Conservation (phyloP, 2,113 vertebrate species). For the Anolis carolinensis region DNA sequence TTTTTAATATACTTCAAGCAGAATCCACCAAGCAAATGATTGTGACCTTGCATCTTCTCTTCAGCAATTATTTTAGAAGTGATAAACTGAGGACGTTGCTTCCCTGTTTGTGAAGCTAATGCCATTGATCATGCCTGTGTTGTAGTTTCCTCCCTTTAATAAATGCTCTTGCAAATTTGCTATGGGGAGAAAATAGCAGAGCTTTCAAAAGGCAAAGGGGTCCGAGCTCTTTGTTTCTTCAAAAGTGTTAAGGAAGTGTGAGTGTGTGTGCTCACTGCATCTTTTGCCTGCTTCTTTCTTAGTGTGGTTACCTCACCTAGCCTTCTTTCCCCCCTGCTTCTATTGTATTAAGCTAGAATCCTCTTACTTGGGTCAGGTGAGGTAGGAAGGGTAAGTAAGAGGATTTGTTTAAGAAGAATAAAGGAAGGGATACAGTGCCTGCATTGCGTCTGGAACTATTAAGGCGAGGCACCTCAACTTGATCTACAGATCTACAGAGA, state of each 20-base stretch:
- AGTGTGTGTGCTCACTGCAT: background rate
- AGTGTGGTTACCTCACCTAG: background rate
- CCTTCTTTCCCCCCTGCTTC: background rate
- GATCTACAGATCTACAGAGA: no score
- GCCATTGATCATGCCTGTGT: slow-evolving; percentile 16
- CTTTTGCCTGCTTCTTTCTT: background rate
- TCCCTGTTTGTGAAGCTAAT: slow-evolving; percentile 28
- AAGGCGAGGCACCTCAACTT: no score
- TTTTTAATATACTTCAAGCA: background rate
- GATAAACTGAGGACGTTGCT: slow-evolving; percentile 11
- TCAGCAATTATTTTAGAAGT: slow-evolving; percentile 36
- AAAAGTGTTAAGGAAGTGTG: background rate
- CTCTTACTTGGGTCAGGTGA: no score
- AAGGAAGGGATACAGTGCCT: background rate
- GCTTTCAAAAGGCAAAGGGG: background rate
- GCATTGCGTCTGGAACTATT: no score
- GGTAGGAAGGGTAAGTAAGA: background rate
- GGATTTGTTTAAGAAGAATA: background rate
- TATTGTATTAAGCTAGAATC: background rate
- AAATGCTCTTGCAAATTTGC: background rate
- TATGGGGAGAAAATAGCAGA: background rate
- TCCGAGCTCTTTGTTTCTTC: background rate
- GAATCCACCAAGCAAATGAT: slow-evolving; percentile 22
- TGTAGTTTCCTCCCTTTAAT: slow-evolving; percentile 43
- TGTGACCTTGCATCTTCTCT: slow-evolving; percentile 8